These are phyloP conservation scores for Trissonchulus sp. DNA, from an alignment of 2,888 invertebrate genomes.

Conservation along the genomic window DNA sequence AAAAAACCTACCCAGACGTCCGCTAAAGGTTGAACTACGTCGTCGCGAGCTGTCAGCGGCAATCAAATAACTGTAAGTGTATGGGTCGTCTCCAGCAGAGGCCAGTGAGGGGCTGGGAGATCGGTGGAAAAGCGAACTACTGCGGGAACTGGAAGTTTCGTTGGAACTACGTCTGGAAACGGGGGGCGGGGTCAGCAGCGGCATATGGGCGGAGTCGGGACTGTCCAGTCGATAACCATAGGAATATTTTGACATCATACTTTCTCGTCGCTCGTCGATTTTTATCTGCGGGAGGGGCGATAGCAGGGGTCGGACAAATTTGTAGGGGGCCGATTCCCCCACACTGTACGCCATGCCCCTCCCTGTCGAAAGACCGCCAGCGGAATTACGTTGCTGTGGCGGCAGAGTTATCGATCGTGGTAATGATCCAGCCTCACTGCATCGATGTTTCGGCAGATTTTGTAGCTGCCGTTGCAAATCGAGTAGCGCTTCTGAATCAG, in stretches of 20 bases:
- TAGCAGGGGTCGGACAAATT: neutral
- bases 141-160: neutral
- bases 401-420: constrained; percentile 23
- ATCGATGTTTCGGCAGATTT: constrained; percentile 37
- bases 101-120: constrained; percentile 23
- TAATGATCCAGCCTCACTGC: neutral
- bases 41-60: neutral
- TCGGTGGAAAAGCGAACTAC: neutral
- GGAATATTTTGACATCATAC: constrained; percentile 22
- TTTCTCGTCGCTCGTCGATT: constrained; percentile 28
- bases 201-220: constrained; percentile 30
- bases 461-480: constrained; percentile 49
- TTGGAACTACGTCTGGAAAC: constrained; percentile 13
- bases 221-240: constrained; percentile 29
- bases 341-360: neutral
- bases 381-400: constrained; percentile 3
- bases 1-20: neutral
- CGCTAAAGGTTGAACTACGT: neutral
- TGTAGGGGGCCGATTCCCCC: neutral
- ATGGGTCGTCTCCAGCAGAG: constrained; percentile 32
- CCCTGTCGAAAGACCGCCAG: neutral
- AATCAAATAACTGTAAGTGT: constrained; percentile 43
- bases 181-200: constrained; percentile 29
- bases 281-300: constrained; percentile 26
- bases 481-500: constrained; percentile 48